phyloP scores from a whole-genome alignment of 37 sponge, comb jelly and placozoan genomes.

The Oscarella lobularis region DNA sequence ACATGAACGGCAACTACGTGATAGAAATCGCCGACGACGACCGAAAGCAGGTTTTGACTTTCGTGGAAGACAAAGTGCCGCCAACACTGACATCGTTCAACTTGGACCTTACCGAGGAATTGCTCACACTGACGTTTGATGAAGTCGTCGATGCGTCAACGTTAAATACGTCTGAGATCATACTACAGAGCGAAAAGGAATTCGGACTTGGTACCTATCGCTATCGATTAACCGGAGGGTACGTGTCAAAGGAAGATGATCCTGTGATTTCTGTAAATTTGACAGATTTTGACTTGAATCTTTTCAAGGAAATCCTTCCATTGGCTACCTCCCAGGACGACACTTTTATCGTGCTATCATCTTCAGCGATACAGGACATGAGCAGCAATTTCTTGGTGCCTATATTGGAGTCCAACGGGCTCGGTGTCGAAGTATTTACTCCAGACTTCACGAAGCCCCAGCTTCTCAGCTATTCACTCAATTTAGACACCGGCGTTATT shows the following conservation, averaged over 20 bases:
- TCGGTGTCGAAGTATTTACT: constrained; percentile 26
- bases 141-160: constrained; percentile 65
- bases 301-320: constrained; percentile 26
- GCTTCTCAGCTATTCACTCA: constrained; percentile 28
- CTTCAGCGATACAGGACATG: constrained; percentile 50
- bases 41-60: constrained; percentile 11
- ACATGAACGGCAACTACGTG: constrained; percentile 27
- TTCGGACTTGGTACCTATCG: constrained; percentile 18
- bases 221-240: constrained; percentile 44
- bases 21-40: constrained; percentile 10
- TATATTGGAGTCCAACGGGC: constrained; percentile 22
- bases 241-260: constrained; percentile 21
- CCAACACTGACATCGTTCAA: constrained; percentile 42
- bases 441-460: constrained; percentile 42
- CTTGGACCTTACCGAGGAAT: constrained; percentile 65
- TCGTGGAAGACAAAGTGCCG: constrained; percentile 21
- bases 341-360: constrained; percentile 19
- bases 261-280: constrained; percentile 27
- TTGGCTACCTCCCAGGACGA: constrained; percentile 25
- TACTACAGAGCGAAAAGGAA: constrained; percentile 40
- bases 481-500: constrained; percentile 40
- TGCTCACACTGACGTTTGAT: constrained; percentile 47
- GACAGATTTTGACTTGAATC: constrained; percentile 49
- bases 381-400: constrained; percentile 36
- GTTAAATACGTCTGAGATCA: constrained; percentile 32